A percentile compares a stretch with the other conserved stretches of the same genome.
Evolutionary conservation across 2,113 vertebrate genomes (phyloP).

Genomic region (Myiagra hebetior): DNA sequence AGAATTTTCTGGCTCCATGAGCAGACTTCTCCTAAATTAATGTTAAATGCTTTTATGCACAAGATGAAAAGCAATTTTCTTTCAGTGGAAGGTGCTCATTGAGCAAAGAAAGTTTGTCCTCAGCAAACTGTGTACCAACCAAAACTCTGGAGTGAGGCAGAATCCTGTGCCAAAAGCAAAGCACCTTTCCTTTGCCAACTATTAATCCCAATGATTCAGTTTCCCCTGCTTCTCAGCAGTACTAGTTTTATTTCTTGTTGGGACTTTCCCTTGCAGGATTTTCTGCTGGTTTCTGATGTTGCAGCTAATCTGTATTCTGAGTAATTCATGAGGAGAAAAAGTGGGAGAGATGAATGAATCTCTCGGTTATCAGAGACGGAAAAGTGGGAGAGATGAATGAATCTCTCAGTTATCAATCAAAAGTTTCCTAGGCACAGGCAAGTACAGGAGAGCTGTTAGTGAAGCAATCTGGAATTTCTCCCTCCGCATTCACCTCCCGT

Average conservation of each 20-base stretch:
- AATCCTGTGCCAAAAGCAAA: not conserved
- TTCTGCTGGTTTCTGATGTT: not conserved
- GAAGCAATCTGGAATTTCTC: not conserved
- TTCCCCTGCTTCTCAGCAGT: not conserved
- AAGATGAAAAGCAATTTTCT: not conserved
- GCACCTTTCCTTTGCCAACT: not conserved
- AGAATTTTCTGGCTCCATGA: not conserved
- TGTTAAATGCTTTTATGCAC: not conserved
- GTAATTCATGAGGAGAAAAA: not conserved
- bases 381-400: constrained; percentile 32
- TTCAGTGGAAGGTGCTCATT: not conserved
- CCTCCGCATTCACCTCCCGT: not conserved
- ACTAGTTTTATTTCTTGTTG: not conserved
- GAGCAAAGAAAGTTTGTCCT: not conserved
- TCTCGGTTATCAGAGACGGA: not conserved
- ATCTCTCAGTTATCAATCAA: not conserved
- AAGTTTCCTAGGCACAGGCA: constrained; percentile 7
- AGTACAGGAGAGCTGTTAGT: not conserved
- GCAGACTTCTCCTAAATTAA: not conserved
- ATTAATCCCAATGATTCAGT: not conserved
- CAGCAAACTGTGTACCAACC: not conserved
- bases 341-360: constrained; percentile 31
- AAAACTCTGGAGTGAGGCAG: not conserved
- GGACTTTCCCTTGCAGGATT: not conserved
- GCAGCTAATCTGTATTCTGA: constrained; percentile 1